Conservation (phyloP, 53 echinoderm and acorn worm genomes). For the Arbacia lixula region DNA sequence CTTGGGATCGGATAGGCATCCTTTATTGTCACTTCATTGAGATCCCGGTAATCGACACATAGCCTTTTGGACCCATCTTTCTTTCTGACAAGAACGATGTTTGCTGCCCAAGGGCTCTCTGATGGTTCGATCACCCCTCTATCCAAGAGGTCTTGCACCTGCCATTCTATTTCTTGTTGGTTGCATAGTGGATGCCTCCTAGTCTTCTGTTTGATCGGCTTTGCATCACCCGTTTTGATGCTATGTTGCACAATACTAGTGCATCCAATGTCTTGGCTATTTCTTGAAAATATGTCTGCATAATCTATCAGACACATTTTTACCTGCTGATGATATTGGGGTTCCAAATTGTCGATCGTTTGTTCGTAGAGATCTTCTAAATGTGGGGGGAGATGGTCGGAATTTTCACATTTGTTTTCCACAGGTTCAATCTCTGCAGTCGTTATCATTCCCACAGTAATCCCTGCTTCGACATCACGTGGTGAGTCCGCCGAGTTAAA, state of each 20-base stretch:
- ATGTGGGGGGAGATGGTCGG: constrained; percentile 14
- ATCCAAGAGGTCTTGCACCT: too few species aligned
- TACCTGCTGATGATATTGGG: constrained; percentile 21
- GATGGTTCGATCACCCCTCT: too few species aligned
- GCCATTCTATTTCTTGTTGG: too few species aligned
- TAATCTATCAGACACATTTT: constrained; percentile 46
- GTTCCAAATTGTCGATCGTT: not conserved
- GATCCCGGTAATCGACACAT: too few species aligned
- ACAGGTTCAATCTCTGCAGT: constrained; percentile 22
- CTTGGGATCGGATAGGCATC: too few species aligned
- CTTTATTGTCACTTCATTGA: too few species aligned
- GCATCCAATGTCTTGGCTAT: constrained; percentile 54
- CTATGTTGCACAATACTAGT: too few species aligned
- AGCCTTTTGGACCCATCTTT: too few species aligned
- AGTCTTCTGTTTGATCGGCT: constrained; percentile 42
- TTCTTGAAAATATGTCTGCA: constrained; percentile 62
- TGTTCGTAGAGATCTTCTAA: too few species aligned
- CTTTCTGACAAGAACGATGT: too few species aligned
- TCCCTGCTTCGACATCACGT: constrained; percentile 6
- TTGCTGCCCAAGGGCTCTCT: too few species aligned
- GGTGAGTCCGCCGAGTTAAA: constrained; percentile 30
- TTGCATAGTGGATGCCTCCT: constrained; percentile 40
- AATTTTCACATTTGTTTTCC: not conserved
- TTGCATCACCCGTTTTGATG: constrained; percentile 57
- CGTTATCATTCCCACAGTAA: constrained; percentile 28